Evolutionary conservation across 2,888 invertebrate genomes (phyloP).

Genomic region (Scelioninae gen. 1): DNA sequence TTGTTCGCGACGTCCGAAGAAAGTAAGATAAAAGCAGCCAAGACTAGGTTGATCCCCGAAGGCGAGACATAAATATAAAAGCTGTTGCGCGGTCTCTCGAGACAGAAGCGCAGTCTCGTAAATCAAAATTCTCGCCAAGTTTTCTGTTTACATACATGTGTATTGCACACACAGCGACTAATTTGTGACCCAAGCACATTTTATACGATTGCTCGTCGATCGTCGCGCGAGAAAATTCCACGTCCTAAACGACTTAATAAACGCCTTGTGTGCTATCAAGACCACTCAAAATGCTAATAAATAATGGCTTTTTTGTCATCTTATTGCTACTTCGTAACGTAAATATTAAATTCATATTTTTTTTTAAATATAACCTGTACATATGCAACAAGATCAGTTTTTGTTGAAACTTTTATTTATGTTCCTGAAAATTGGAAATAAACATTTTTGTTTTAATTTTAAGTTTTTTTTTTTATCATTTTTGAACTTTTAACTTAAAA

Average conservation of each 20-base stretch:
- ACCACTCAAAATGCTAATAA: conserved; percentile 59
- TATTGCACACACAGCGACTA: conserved; percentile 42
- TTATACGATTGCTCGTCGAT: conserved; percentile 45
- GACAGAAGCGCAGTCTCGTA: conserved; percentile 55
- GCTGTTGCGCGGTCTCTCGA: conserved; percentile 40
- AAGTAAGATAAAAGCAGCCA: conserved; percentile 47
- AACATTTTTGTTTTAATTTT: too few species aligned
- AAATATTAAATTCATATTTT: too few species aligned
- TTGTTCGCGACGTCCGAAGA: conserved; percentile 41
- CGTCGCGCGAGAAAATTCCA: conserved; percentile 42
- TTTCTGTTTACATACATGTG: conserved; percentile 35
- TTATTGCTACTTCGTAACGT: conserved; percentile 33
- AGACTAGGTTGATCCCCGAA: conserved; percentile 53
- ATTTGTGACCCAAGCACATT: conserved; percentile 53
- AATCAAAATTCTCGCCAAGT: conserved; percentile 60
- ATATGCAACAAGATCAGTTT: too few species aligned
- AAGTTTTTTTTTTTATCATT: too few species aligned
- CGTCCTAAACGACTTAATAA: conserved; percentile 61
- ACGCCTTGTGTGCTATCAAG: conserved; percentile 48
- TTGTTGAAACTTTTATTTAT: too few species aligned
- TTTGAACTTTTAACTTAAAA: too few species aligned
- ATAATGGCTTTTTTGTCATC: conserved; percentile 48
- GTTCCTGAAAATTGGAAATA: too few species aligned
- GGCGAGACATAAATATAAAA: conserved; percentile 52
- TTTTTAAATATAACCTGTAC: too few species aligned